Evolutionary conservation across 1,140 invertebrate species (phyloP).

Genomic region (Diorhabda elongata): DNA sequence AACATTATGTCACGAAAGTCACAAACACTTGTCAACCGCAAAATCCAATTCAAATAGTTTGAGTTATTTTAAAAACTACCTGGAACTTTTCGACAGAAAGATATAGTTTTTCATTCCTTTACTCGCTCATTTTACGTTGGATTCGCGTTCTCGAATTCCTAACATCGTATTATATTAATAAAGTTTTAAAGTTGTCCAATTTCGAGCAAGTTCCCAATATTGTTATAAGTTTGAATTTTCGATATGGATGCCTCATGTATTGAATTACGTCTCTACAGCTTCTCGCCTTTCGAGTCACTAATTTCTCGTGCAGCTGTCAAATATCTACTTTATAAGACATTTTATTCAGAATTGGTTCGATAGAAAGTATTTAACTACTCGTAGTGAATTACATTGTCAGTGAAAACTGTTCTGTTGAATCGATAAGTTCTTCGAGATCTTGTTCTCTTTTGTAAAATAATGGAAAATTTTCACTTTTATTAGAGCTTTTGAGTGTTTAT

Average conservation of each 20-base stretch:
- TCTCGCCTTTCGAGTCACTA: conserved; percentile 8
- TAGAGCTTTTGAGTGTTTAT: no score
- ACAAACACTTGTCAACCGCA: not conserved
- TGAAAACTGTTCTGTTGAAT: no score
- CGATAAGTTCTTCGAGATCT: no score
- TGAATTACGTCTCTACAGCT: conserved; percentile 7
- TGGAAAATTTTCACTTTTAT: no score
- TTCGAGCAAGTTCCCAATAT: conserved; percentile 10
- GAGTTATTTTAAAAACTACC: not conserved
- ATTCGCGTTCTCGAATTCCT: not conserved
- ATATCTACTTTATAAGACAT: not conserved
- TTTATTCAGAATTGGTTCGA: no score
- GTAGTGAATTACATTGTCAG: no score
- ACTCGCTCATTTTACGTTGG: not conserved
- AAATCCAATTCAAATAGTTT: not conserved
- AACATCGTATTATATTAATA: conserved; percentile 14
- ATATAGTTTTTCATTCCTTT: conserved; percentile 7
- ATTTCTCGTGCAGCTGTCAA: conserved; percentile 13
- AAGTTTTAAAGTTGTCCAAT: conserved; percentile 14
- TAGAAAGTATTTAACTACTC: no score
- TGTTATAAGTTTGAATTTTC: conserved; percentile 11
- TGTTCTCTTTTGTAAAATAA: no score
- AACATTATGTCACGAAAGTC: no score
- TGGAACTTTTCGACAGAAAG: not conserved
- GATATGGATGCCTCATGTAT: conserved; percentile 5